Conservation (phyloP, 2,797 vertebrate genomes). For the Darevskia mixta region DNA sequence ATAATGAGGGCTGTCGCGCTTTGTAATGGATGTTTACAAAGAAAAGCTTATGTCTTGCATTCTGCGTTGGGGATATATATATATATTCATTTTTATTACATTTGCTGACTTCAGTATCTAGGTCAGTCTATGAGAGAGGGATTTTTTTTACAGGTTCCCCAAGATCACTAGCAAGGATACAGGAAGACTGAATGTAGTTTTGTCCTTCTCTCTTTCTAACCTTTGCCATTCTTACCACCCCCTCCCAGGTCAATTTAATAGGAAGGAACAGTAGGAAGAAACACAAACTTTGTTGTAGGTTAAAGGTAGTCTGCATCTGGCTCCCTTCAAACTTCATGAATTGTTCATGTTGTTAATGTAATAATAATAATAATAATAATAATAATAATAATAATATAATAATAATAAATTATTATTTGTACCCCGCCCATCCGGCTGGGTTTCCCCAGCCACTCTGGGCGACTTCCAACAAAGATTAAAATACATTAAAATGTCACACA, state of each 20-base stretch:
- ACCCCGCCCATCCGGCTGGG: too few relatives aligned
- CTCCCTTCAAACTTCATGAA: not conserved
- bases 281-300: not conserved
- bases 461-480: too few relatives aligned
- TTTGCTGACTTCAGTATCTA: not conserved
- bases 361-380: too few relatives aligned
- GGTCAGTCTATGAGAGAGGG: not conserved
- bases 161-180: not conserved
- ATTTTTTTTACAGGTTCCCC: too few relatives aligned
- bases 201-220: not conserved
- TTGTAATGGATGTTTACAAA: slow-evolving; percentile 21
- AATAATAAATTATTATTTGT: too few relatives aligned
- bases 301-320: not conserved
- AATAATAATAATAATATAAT: too few relatives aligned
- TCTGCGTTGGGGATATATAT: not conserved
- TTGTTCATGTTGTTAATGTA: not conserved
- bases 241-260: not conserved
- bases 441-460: too few relatives aligned
- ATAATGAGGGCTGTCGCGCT: slow-evolving; percentile 1
- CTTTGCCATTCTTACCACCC: not conserved
- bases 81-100: not conserved
- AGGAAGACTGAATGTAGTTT: not conserved
- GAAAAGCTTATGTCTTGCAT: not conserved
- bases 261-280: not conserved
- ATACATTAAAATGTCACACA: too few relatives aligned